Base-by-base conservation (phyloP, 2,888 invertebrate species). In the Perizoma affinitatum region DNA sequence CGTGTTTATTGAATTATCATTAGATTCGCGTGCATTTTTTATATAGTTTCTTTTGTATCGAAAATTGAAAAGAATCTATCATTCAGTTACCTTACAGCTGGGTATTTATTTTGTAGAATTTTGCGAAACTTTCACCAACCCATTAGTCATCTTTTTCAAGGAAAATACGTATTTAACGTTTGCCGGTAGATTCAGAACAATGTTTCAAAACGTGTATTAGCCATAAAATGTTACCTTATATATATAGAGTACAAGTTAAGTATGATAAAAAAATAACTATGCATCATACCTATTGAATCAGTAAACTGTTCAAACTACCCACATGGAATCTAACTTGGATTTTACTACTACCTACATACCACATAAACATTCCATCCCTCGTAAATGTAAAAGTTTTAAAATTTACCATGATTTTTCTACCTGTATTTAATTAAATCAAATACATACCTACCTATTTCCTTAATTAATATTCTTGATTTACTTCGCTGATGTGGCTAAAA, bases 1-100 rank as follows among this genome's bases (percentile, higher is more conserved):
- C 73, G 71, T 73, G 67, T 75, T 68, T 76, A 72, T 72, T 74
- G 70, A 73, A 74, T 74, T 73, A 74, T 74, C 69, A 71, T 69
- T 71, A 67, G 72, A 58, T 68, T 63, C 50, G 61, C 61, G 58
- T 67, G 48, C 58, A 54, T 22, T 22, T n/a, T 66, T 65, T 63
- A 52, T 45, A 62, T 64, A 50, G 54, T 62, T 63, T 43, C 59
- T 70, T 64, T 66, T 67, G 54, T 64, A 55, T 63, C 42, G 49
- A 54, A 61, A 54, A 42, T 54, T 51, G 54, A 51, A 43, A 57
- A 48, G 44, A 10, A 58, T 53, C 42, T 61, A 46, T 38, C 4
- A 22, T 22, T 58, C 59, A 54, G 36, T 38, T 40, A 35, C 48
- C 50, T 54, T 38, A 49, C 40, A 48, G 44, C 47, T 59, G 45